Percentiles rank a stretch among this genome's conserved stretches.
These are phyloP conservation scores for Hydropsyche tenuis DNA, from an alignment of 1,140 invertebrate species.

Conservation along the genomic window DNA sequence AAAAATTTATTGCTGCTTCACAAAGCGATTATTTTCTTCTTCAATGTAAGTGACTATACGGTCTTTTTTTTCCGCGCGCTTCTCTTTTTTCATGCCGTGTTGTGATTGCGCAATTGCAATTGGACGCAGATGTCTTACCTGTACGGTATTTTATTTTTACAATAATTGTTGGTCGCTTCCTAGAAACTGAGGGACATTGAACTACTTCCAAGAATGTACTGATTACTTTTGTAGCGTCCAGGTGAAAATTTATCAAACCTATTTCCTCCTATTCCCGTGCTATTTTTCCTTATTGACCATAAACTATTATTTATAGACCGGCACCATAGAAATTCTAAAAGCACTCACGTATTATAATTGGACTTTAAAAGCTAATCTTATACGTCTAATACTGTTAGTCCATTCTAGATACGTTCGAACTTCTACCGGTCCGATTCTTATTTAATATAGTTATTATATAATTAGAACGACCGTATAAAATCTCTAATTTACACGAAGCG, in stretches of 20 bases:
- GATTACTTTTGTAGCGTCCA: background rate
- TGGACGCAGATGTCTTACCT: background rate
- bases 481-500: background rate
- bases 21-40: background rate
- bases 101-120: constrained; percentile 16
- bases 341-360: no score
- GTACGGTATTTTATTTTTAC: constrained; percentile 14
- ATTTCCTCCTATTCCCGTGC: background rate
- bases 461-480: constrained; percentile 7
- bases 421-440: background rate
- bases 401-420: no score
- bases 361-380: no score
- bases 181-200: constrained; percentile 8
- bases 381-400: no score
- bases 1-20: background rate
- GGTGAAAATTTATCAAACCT: background rate
- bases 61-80: background rate
- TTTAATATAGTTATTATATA: background rate
- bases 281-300: constrained; percentile 7
- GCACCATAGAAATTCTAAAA: no score
- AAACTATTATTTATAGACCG: no score
- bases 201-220: constrained; percentile 10
- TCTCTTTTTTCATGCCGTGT: background rate
- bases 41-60: background rate
- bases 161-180: constrained; percentile 6